These are phyloP conservation scores for Chlamydotis undulata DNA, from an alignment of 2,113 vertebrate species.

Conservation along the genomic window DNA sequence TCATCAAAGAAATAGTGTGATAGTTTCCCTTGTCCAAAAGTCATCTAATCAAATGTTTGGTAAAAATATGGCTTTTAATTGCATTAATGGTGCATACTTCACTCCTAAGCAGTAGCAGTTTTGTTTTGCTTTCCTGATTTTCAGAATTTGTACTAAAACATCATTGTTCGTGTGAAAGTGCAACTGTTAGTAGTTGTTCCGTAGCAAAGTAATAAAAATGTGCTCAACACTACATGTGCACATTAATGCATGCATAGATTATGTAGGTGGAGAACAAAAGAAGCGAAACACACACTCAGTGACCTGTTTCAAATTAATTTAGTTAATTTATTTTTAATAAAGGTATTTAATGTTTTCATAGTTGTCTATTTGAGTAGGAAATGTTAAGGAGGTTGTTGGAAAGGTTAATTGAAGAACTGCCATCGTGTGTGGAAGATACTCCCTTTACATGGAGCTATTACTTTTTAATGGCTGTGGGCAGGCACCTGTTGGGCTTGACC, in stretches of 20 bases:
- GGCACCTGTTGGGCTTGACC: not conserved
- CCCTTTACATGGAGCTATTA: not conserved
- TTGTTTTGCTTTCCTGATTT: not conserved
- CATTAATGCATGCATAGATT: not conserved
- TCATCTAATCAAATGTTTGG: not conserved
- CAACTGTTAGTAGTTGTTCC: not conserved
- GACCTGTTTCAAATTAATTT: not conserved
- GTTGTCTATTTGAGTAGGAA: not conserved
- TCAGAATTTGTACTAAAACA: not conserved
- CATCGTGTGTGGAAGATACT: not conserved
- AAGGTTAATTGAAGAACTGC: not conserved
- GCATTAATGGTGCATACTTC: not conserved
- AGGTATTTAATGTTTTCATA: not conserved
- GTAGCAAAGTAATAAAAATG: not conserved
- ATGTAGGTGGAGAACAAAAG: not conserved
- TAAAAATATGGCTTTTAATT: not conserved
- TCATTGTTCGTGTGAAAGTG: not conserved
- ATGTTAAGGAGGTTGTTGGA: not conserved
- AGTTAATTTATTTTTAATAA: not conserved
- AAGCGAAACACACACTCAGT: not conserved
- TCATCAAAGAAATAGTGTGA: not conserved
- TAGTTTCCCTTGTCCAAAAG: not conserved
- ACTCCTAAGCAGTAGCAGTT: not conserved
- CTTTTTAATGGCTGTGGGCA: not conserved
- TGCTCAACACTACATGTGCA: not conserved